phyloP scores from a whole-genome alignment of 1,140 invertebrate species.

The Sycobia sp. region DNA sequence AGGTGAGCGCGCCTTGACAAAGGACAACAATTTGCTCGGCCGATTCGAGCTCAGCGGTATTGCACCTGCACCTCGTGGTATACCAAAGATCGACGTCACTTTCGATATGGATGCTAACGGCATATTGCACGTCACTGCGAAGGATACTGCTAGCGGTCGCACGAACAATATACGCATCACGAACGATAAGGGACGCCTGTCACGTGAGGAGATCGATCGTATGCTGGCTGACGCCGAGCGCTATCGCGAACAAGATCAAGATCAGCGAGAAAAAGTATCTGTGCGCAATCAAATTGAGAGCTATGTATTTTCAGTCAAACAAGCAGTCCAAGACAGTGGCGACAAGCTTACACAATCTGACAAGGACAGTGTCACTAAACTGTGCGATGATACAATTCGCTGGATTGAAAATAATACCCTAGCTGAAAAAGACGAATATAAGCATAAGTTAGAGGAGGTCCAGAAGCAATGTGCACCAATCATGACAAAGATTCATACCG shows the following conservation, averaged over 20 bases:
- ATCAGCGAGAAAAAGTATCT: slow-evolving; percentile 65
- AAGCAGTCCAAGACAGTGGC: slow-evolving; percentile 54
- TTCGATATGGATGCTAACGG: slow-evolving; percentile 83
- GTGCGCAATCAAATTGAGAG: slow-evolving; percentile 73
- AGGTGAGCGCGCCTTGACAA: slow-evolving; percentile 71
- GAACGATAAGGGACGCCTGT: slow-evolving; percentile 90
- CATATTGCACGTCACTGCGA: slow-evolving; percentile 79
- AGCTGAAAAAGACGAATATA: slow-evolving; percentile 79
- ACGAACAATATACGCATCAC: slow-evolving; percentile 83
- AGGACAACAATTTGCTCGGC: slow-evolving; percentile 77
- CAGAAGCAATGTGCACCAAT: slow-evolving; percentile 74
- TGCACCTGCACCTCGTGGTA: slow-evolving; percentile 70
- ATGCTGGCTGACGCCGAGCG: slow-evolving; percentile 85
- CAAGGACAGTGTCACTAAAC: slow-evolving; percentile 42
- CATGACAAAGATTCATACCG: slow-evolving; percentile 78
- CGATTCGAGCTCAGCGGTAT: slow-evolving; percentile 79
- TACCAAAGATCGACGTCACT: slow-evolving; percentile 71
- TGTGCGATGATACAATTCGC: slow-evolving; percentile 59
- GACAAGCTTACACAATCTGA: slow-evolving; percentile 46
- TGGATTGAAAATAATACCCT: slow-evolving; percentile 71
- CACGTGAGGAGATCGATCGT: slow-evolving; percentile 88
- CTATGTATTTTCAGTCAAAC: slow-evolving; percentile 74
- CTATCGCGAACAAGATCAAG: slow-evolving; percentile 66
- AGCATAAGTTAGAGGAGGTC: slow-evolving; percentile 74
- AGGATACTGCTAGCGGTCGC: slow-evolving; percentile 77